Percentiles rank a stretch among this genome's conserved stretches.
These are phyloP conservation scores for Epirrhoe alternata DNA, from an alignment of 2,888 invertebrate species.

Conservation along the genomic window DNA sequence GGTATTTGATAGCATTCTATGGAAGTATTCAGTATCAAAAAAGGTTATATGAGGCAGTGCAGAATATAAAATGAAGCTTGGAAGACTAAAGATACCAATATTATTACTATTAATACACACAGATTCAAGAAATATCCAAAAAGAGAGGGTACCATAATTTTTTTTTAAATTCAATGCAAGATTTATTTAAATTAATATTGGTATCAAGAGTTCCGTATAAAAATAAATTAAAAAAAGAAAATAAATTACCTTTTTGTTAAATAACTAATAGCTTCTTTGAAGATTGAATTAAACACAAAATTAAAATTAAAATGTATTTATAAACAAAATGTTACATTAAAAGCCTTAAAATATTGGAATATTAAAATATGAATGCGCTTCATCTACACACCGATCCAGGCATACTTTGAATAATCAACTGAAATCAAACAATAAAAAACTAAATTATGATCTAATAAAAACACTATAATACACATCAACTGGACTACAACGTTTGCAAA, in stretches of 20 bases:
- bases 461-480: conserved; percentile 1
- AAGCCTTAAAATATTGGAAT: conserved; percentile 56
- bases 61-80: background rate
- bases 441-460: conserved; percentile 35
- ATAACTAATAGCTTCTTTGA: background rate
- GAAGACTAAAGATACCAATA: background rate
- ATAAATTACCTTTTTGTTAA: background rate
- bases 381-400: conserved; percentile 78
- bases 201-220: background rate
- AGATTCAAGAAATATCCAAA: too few species aligned
- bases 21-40: background rate
- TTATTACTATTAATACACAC: background rate
- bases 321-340: conserved; percentile 38
- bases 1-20: background rate
- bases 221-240: background rate
- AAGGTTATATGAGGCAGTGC: background rate
- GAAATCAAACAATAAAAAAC: conserved; percentile 69
- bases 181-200: background rate
- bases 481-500: background rate
- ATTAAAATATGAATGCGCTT: conserved; percentile 39
- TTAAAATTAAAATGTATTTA: conserved; percentile 39
- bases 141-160: too few species aligned
- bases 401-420: conserved; percentile 77
- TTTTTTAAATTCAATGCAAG: too few species aligned
- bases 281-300: conserved; percentile 43